Conservation (phyloP, 35 echinoderm and acorn worm genomes). For the Lytechinus variegatus region DNA sequence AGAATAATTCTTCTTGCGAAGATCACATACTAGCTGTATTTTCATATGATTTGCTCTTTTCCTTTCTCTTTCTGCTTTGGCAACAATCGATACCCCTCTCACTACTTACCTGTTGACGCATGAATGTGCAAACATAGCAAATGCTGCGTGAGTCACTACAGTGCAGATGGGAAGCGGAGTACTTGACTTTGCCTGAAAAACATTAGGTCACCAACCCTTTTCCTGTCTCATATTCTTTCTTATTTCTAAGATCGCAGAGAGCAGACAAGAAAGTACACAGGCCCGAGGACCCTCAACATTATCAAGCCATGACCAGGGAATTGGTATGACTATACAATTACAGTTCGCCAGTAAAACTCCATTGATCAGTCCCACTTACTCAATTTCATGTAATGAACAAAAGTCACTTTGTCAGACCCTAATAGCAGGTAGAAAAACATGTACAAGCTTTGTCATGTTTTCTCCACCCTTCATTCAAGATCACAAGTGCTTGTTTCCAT, state of each 20-base stretch:
- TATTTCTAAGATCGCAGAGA: background rate
- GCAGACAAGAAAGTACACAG: conserved; percentile 1
- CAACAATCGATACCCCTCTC: background rate
- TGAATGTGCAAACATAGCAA: background rate
- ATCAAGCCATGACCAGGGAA: background rate
- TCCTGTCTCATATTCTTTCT: background rate
- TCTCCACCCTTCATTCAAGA: background rate
- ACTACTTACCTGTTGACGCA: conserved; percentile 12
- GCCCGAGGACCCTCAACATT: background rate
- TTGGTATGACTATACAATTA: conserved; percentile 20
- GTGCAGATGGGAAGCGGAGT: background rate
- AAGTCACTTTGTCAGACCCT: conserved; percentile 1
- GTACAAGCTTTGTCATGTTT: background rate
- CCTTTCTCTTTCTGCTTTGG: background rate
- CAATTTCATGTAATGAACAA: conserved; percentile 19
- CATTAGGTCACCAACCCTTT: conserved; percentile 16
- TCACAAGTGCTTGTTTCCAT: background rate
- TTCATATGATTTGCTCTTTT: background rate
- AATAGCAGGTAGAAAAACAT: background rate
- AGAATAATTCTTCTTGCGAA: background rate
- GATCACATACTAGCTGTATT: background rate
- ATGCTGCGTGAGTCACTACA: background rate
- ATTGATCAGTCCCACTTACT: conserved; percentile 3
- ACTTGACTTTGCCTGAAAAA: background rate
- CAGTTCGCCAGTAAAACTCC: background rate